Evolutionary conservation across 1,140 invertebrate genomes (phyloP).

Genomic region (Drosophila nigromelanica): DNA sequence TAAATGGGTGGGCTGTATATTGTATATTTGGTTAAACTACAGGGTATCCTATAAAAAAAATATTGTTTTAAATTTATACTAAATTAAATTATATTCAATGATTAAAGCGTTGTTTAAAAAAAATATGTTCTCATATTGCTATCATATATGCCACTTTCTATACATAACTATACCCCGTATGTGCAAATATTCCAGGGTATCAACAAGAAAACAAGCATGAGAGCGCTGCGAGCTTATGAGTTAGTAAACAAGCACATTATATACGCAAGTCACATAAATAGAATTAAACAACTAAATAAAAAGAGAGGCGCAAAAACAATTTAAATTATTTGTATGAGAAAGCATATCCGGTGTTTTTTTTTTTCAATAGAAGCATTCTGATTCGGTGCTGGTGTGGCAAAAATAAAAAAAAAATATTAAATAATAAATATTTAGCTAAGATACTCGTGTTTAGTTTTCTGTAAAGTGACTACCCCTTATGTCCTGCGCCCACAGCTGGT

Average conservation of each 20-base stretch:
- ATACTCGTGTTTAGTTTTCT: neutral
- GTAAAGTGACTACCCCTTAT: neutral
- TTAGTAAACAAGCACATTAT: conserved; percentile 32
- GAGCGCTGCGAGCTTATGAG: conserved; percentile 10
- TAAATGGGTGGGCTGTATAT: neutral
- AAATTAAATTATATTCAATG: too few relatives aligned
- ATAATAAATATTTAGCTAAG: too few relatives aligned
- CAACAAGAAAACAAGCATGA: conserved; percentile 30
- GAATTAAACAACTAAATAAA: conserved; percentile 13
- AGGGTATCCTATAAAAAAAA: neutral
- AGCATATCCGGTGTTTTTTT: neutral
- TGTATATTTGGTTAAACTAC: neutral
- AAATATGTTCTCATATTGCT: too few relatives aligned
- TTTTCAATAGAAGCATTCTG: too few relatives aligned
- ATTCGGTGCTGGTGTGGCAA: too few relatives aligned
- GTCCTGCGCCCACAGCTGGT: conserved; percentile 18
- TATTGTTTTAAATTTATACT: too few relatives aligned
- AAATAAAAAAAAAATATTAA: too few relatives aligned
- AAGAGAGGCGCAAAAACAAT: neutral
- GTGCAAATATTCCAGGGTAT: conserved; percentile 2
- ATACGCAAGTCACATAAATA: conserved; percentile 32
- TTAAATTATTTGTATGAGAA: neutral
- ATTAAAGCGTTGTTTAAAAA: too few relatives aligned
- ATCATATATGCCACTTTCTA: too few relatives aligned
- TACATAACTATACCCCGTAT: neutral